Evolutionary conservation across 2,888 invertebrate species (phyloP).

Genomic region (Dryococelus australis): DNA sequence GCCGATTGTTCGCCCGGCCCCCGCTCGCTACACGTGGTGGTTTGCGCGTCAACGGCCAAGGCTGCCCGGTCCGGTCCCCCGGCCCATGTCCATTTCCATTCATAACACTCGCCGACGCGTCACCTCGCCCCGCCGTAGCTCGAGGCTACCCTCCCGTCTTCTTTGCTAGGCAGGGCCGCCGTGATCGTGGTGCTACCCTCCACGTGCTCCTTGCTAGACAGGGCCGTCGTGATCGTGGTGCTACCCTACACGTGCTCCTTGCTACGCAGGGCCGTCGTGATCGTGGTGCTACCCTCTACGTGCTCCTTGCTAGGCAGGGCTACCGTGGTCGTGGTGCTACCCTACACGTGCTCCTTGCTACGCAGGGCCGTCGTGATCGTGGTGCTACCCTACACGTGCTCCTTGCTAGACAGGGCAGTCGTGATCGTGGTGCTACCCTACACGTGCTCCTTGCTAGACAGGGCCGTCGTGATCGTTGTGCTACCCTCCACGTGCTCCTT

Average conservation of each 20-base stretch:
- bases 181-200: not conserved
- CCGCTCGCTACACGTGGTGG: not conserved
- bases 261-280: not conserved
- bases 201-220: not conserved
- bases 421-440: not conserved
- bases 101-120: not conserved
- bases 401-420: too few species aligned
- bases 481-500: too few species aligned
- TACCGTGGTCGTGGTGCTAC: too few species aligned
- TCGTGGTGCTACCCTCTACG: not conserved
- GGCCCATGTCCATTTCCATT: not conserved
- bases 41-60: not conserved
- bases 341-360: too few species aligned
- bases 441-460: too few species aligned
- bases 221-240: not conserved
- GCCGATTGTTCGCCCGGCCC: not conserved
- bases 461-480: too few species aligned
- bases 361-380: too few species aligned
- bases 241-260: not conserved
- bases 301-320: too few species aligned
- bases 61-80: not conserved
- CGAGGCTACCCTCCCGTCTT: not conserved
- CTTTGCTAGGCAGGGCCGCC: not conserved
- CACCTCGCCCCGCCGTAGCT: not conserved
- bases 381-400: too few species aligned